phyloP scores from a whole-genome alignment of 2,113 vertebrate species.

The Aphelocoma coerulescens region DNA sequence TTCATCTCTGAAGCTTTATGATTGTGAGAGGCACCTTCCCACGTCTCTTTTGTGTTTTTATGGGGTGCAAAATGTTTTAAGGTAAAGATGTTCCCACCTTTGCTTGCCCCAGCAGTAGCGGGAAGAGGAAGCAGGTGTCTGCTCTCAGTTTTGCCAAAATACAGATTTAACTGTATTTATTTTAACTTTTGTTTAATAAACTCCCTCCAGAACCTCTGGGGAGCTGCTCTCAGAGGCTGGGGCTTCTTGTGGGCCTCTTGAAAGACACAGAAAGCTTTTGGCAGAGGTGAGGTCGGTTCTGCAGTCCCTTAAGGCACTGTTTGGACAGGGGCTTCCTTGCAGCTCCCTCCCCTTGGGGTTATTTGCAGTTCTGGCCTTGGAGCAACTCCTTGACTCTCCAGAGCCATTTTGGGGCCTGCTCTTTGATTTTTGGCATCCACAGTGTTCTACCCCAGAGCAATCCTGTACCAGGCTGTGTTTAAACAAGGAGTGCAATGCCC shows the following conservation, averaged over 20 bases:
- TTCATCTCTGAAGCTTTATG: neutral
- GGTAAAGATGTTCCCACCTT: neutral
- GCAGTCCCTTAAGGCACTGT: neutral
- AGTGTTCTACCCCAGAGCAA: neutral
- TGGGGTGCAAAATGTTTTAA: neutral
- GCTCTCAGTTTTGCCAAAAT: neutral
- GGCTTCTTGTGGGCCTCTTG: no score
- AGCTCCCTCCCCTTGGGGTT: neutral
- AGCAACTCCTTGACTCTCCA: neutral
- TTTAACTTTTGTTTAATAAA: neutral
- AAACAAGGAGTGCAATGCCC: neutral
- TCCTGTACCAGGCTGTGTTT: neutral
- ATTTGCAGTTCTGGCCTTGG: neutral
- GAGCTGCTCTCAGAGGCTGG: neutral
- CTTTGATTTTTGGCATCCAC: neutral
- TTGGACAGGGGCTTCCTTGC: neutral
- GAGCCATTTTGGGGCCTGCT: neutral
- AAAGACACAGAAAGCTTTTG: neutral
- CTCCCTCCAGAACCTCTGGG: neutral
- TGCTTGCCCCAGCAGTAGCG: neutral
- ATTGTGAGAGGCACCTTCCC: neutral
- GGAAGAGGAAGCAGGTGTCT: neutral
- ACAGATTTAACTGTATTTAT: fast-evolving
- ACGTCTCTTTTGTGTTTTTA: neutral
- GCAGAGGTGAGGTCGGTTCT: neutral